phyloP scores from a whole-genome alignment of 2,797 vertebrate genomes.

The Phoebastria nigripes region DNA sequence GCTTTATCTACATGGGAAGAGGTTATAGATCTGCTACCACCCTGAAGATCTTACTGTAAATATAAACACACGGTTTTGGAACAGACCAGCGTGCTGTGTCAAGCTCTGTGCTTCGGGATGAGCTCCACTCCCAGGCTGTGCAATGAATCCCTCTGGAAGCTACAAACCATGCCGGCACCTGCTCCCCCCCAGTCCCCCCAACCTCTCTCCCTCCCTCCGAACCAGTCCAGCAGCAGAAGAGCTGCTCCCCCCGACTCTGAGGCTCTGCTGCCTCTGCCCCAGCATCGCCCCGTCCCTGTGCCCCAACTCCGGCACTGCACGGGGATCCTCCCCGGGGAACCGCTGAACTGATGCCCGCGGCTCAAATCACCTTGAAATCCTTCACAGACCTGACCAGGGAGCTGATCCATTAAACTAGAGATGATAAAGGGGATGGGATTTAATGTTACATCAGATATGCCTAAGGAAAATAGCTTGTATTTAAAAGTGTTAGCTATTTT shows the following conservation, averaged over 20 bases:
- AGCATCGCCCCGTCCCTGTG: rapidly evolving
- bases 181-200: not conserved
- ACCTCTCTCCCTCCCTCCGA: no score
- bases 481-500: not conserved
- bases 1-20: not conserved
- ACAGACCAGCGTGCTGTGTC: no score
- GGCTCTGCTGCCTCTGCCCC: not conserved
- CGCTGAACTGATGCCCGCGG: rapidly evolving
- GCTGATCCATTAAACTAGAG: not conserved
- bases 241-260: rapidly evolving
- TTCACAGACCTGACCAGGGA: not conserved
- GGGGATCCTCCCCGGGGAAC: rapidly evolving
- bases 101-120: rapidly evolving
- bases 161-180: rapidly evolving
- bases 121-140: not conserved
- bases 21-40: not conserved
- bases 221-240: not conserved
- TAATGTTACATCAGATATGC: not conserved
- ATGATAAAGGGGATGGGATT: not conserved
- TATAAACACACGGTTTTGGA: rapidly evolving
- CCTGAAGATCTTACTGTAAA: not conserved
- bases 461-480: not conserved
- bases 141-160: not conserved
- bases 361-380: not conserved
- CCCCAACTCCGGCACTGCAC: not conserved